phyloP scores from a whole-genome alignment of 2,113 vertebrate species.

The Hepsetus odoe region DNA sequence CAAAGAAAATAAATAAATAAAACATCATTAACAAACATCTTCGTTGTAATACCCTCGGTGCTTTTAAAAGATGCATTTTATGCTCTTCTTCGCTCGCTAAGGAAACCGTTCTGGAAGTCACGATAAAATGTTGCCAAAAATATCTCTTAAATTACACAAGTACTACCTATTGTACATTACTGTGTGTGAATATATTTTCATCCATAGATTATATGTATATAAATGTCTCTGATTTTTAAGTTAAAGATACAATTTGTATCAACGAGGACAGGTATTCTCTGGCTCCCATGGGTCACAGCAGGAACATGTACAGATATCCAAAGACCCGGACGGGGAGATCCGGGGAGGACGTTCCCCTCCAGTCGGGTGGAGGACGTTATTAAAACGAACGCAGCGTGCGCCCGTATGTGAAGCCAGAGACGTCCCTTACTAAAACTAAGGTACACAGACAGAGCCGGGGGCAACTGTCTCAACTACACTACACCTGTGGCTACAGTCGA shows the following conservation, averaged over 20 bases:
- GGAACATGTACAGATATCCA: constrained; percentile 68
- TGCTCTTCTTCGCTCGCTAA: constrained; percentile 23
- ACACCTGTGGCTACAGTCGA: constrained; percentile 80
- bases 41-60: constrained; percentile 15
- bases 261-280: constrained; percentile 92
- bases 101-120: constrained; percentile 69
- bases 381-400: constrained; percentile 61
- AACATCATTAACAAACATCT: constrained; percentile 21
- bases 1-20: constrained; percentile 53
- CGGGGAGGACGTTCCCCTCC: constrained; percentile 2
- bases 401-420: constrained; percentile 82
- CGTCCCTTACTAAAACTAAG: constrained; percentile 95
- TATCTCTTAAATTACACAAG: constrained; percentile 66
- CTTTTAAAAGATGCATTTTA: constrained; percentile 46
- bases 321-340: constrained; percentile 4
- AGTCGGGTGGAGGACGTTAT: constrained; percentile 3
- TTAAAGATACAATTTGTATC: constrained; percentile 99
- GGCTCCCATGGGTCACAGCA: constrained; percentile 82
- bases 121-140: constrained; percentile 89
- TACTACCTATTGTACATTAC: constrained; percentile 64
- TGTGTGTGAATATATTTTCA: constrained; percentile 75
- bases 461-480: constrained; percentile 81
- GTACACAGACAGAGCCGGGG: constrained; percentile 76
- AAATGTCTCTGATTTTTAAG: constrained; percentile 85
- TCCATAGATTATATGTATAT: constrained; percentile 80